These are phyloP conservation scores for Idaea biselata DNA, from an alignment of 2,888 invertebrate genomes.

Conservation along the genomic window DNA sequence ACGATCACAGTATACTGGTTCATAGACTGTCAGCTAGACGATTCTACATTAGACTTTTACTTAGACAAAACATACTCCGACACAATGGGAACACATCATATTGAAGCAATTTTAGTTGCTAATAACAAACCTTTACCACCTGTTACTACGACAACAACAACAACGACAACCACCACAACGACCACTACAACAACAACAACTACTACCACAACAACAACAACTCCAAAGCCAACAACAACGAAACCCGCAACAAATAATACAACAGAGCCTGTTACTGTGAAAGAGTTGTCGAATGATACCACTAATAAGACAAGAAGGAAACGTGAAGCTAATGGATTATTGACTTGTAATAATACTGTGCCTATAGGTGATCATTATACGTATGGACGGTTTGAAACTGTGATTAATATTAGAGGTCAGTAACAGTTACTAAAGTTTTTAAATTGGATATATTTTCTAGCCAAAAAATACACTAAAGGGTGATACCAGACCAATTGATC, in stretches of 20 bases:
- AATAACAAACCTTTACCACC: conserved; percentile 83
- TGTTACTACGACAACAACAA: conserved; percentile 69
- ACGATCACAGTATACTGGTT: conserved; percentile 87
- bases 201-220: conserved; percentile 49
- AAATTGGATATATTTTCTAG: background rate
- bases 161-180: conserved; percentile 67
- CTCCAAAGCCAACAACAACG: conserved; percentile 35
- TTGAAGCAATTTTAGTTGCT: conserved; percentile 87
- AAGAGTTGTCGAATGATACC: background rate
- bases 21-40: conserved; percentile 86
- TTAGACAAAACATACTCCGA: conserved; percentile 84
- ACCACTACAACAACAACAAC: conserved; percentile 61
- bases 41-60: conserved; percentile 81
- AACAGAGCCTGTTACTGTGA: conserved; percentile 25
- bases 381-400: conserved; percentile 86
- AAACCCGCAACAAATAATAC: conserved; percentile 26
- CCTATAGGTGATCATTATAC: conserved; percentile 84
- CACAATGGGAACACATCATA: conserved; percentile 79
- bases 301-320: conserved; percentile 21
- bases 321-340: conserved; percentile 41
- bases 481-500: too few relatives aligned
- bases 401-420: conserved; percentile 85
- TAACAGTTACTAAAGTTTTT: conserved; percentile 11
- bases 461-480: too few relatives aligned
- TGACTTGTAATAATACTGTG: conserved; percentile 75